These are phyloP conservation scores for Pediacus dermestoides DNA, from an alignment of 2,888 invertebrate species.

Conservation along the genomic window DNA sequence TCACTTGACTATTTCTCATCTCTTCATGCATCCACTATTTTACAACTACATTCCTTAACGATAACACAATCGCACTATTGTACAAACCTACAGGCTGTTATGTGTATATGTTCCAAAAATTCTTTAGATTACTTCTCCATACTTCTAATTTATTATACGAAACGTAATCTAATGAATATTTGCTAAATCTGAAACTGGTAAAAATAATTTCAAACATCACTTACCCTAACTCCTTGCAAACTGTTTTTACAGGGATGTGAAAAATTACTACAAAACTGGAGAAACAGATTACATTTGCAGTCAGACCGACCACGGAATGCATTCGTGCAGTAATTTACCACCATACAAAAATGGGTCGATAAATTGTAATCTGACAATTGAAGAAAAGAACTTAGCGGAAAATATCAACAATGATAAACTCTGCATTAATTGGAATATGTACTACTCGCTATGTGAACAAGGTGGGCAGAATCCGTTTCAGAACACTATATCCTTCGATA, in stretches of 20 bases:
- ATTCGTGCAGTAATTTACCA: constrained; percentile 80
- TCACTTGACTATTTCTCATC: too few species aligned
- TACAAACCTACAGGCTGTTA: too few species aligned
- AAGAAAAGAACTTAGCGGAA: constrained; percentile 36
- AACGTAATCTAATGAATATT: too few species aligned
- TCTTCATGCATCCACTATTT: too few species aligned
- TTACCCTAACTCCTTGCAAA: too few species aligned
- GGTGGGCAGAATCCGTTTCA: constrained; percentile 96
- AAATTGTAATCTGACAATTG: constrained; percentile 69
- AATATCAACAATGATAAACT: constrained; percentile 51
- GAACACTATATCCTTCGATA: constrained; percentile 99
- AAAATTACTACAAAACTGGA: constrained; percentile 75
- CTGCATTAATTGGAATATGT: constrained; percentile 98
- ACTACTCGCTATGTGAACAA: constrained; percentile 92
- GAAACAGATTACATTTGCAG: constrained; percentile 98
- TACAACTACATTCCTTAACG: too few species aligned
- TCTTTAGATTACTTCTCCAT: too few species aligned
- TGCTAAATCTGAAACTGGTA: too few species aligned
- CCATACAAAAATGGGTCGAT: constrained; percentile 70
- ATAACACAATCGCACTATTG: too few species aligned
- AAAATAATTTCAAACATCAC: too few species aligned
- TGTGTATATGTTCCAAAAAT: too few species aligned
- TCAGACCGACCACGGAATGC: constrained; percentile 92
- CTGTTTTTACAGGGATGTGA: constrained; percentile 56
- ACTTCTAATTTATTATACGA: too few species aligned